phyloP scores from a whole-genome alignment of 2,113 vertebrate species.

The Chlamydotis undulata region DNA sequence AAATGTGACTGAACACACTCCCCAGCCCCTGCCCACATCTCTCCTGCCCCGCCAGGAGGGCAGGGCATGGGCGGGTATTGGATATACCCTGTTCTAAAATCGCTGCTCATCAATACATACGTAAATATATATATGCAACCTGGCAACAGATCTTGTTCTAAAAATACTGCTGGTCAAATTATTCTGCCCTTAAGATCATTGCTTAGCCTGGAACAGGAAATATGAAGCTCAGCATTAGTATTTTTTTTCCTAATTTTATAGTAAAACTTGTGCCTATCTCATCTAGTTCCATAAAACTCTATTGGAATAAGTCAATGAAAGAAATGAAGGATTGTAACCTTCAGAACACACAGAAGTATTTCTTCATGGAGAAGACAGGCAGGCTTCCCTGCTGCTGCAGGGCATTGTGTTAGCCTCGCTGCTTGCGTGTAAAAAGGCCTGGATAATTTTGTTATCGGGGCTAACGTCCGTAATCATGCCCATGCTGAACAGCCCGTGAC shows the following conservation, averaged over 20 bases:
- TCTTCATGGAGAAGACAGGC: background rate
- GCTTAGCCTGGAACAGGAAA: background rate
- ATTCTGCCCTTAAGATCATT: background rate
- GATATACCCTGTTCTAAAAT: background rate
- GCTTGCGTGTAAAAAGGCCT: background rate
- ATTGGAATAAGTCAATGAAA: background rate
- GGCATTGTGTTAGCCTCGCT: background rate
- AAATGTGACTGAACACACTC: background rate
- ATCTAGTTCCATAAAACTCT: background rate
- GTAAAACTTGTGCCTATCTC: background rate
- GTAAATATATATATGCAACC: background rate
- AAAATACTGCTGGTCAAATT: background rate
- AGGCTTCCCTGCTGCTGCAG: background rate
- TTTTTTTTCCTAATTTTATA: background rate
- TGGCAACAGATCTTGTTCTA: background rate
- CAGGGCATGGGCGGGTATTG: accelerated
- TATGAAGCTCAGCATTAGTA: background rate
- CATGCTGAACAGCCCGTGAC: background rate
- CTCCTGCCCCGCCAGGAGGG: background rate
- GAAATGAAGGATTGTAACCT: background rate
- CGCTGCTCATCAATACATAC: background rate
- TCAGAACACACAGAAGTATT: background rate
- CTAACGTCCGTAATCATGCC: background rate
- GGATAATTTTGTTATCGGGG: background rate
- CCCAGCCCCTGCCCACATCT: background rate